Conservation (phyloP, 2,113 vertebrate genomes). For the Enhydra lutris region DNA sequence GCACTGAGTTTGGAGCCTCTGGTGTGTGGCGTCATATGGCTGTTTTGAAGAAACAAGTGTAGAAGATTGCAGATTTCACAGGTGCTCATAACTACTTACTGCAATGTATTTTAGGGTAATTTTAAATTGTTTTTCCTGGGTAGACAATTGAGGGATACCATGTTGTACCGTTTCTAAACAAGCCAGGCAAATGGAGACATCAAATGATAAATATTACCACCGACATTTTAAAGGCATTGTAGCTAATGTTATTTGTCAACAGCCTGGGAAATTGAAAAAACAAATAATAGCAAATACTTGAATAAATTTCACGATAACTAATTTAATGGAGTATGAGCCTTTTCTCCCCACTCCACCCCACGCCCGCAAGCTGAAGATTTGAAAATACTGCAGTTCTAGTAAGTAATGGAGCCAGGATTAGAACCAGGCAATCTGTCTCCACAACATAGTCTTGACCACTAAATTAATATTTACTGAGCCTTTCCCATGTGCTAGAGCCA, state of each 20-base stretch:
- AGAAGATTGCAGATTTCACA: slow-evolving; percentile 1
- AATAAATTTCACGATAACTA: background rate
- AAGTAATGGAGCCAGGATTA: slow-evolving; percentile 24
- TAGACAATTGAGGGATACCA: background rate
- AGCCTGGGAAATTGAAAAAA: slow-evolving; percentile 22
- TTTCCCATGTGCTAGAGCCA: slow-evolving; percentile 20
- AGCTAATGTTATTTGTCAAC: background rate
- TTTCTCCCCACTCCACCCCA: background rate
- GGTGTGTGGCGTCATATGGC: background rate
- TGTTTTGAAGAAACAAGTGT: slow-evolving; percentile 1
- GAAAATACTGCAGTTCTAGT: background rate
- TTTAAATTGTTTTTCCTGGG: slow-evolving; percentile 27
- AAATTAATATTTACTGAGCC: slow-evolving; percentile 49
- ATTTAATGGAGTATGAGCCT: background rate
- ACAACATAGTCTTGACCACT: slow-evolving; percentile 17
- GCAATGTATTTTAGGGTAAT: background rate
- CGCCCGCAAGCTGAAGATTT: background rate
- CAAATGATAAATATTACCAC: background rate
- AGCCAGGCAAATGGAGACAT: background rate
- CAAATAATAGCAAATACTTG: background rate
- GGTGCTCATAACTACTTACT: background rate
- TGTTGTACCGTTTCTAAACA: background rate
- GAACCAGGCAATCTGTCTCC: slow-evolving; percentile 41
- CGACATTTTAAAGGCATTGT: background rate
- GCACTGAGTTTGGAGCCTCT: background rate